Percentiles rank a stretch among this genome's conserved stretches.
Conservation (phyloP, 2,888 invertebrate genomes). For the Anticlea derivata region DNA sequence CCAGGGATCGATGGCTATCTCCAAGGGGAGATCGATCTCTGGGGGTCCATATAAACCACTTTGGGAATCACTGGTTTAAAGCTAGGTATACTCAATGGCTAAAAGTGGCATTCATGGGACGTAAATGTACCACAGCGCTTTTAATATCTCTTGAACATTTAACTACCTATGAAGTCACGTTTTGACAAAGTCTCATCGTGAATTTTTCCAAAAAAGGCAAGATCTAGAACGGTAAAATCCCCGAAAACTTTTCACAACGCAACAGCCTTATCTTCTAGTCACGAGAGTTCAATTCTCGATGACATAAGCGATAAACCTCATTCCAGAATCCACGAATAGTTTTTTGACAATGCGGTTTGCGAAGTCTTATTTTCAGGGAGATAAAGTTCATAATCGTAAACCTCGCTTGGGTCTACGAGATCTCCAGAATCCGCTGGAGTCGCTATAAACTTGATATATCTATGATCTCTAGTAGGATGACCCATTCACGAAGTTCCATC, state of each 20-base stretch:
- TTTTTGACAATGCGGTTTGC: slow-evolving; percentile 27
- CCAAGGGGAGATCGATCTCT: no score
- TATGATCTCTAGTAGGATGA: slow-evolving; percentile 56
- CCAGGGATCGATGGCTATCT: no score
- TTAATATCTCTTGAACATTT: no score
- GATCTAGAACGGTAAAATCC: slow-evolving; percentile 39
- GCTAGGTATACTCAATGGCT: no score
- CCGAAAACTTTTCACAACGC: slow-evolving; percentile 38
- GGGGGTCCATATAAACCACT: no score
- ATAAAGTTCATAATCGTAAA: slow-evolving; percentile 20
- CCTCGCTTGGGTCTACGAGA: not conserved
- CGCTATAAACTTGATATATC: slow-evolving; percentile 46
- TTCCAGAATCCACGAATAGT: slow-evolving; percentile 38
- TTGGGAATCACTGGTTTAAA: no score
- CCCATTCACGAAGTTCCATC: slow-evolving; percentile 65
- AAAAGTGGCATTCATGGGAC: no score
- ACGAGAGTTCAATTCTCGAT: slow-evolving; percentile 18
- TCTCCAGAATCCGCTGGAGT: slow-evolving; percentile 37
- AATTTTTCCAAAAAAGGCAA: slow-evolving; percentile 43
- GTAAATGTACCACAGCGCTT: no score
- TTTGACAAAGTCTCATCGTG: slow-evolving; percentile 39
- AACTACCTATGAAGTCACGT: slow-evolving; percentile 38
- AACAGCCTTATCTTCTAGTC: slow-evolving; percentile 4
- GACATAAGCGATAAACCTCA: slow-evolving; percentile 14
- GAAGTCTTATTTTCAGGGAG: not conserved